These are phyloP conservation scores for Spea hammondii DNA, from an alignment of 2,797 vertebrate genomes.

Conservation along the genomic window DNA sequence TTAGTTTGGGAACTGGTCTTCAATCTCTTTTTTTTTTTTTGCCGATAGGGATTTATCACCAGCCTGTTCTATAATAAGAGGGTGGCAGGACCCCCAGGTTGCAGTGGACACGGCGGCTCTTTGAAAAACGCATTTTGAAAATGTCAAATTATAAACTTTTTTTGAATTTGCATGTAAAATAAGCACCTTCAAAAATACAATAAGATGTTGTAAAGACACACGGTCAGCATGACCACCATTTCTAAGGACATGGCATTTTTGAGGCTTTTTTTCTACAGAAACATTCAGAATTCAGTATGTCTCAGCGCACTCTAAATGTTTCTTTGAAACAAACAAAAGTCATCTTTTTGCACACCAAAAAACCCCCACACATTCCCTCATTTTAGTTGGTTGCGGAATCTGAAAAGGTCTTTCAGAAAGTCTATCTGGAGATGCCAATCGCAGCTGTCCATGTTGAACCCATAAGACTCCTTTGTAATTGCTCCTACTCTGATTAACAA, in stretches of 20 bases:
- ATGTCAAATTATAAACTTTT: too few relatives aligned
- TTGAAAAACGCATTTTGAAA: too few relatives aligned
- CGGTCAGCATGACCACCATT: too few relatives aligned
- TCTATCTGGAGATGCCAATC: conserved; percentile 56
- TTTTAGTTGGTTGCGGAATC: conserved; percentile 53
- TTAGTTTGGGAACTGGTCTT: neutral
- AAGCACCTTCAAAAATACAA: too few relatives aligned
- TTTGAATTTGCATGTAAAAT: too few relatives aligned
- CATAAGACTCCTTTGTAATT: conserved; percentile 56
- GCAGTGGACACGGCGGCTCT: too few relatives aligned
- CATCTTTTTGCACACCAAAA: conserved; percentile 37
- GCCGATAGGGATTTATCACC: neutral
- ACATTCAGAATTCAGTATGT: conserved; percentile 5
- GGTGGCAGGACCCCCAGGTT: too few relatives aligned
- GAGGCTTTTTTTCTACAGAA: too few relatives aligned
- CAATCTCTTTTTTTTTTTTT: neutral
- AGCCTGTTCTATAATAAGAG: too few relatives aligned
- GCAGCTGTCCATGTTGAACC: conserved; percentile 22
- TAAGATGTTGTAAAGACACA: too few relatives aligned
- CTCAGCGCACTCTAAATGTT: conserved; percentile 16
- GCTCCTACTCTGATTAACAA: conserved; percentile 52
- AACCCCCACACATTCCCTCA: conserved; percentile 29
- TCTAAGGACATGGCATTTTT: too few relatives aligned
- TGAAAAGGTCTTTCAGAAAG: conserved; percentile 54
- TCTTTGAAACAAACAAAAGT: conserved; percentile 29